Evolutionary conservation across 2,113 vertebrate species (phyloP).

Genomic region (Epinephelus cyanopodus): DNA sequence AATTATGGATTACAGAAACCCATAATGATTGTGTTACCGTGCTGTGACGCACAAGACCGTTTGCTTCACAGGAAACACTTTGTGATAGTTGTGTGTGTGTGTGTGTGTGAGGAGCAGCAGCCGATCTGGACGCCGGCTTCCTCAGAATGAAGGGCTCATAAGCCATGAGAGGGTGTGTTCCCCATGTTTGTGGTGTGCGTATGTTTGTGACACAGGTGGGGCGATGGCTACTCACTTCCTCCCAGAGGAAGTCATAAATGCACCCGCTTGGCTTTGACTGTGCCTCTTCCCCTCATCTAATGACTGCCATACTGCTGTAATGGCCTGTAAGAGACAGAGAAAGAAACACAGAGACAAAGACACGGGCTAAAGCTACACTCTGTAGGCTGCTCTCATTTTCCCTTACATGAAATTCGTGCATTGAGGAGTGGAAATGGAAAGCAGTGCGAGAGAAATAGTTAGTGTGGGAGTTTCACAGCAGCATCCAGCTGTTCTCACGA

Average conservation of each 20-base stretch:
- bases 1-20: constrained; percentile 80
- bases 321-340: constrained; percentile 43
- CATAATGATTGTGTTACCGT: constrained; percentile 72
- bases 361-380: constrained; percentile 3
- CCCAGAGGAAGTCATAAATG: constrained; percentile 93
- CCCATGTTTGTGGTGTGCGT: constrained; percentile 64
- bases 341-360: constrained; percentile 26
- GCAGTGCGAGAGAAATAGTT: constrained; percentile 51
- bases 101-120: background rate
- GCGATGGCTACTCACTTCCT: constrained; percentile 89
- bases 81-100: constrained; percentile 46
- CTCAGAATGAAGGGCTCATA: constrained; percentile 46
- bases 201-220: constrained; percentile 87
- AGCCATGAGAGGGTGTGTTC: constrained; percentile 52
- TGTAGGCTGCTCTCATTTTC: constrained; percentile 11
- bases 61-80: constrained; percentile 58
- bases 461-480: constrained; percentile 69
- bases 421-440: constrained; percentile 37
- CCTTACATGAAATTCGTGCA: constrained; percentile 11
- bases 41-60: constrained; percentile 67
- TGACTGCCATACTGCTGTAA: constrained; percentile 84
- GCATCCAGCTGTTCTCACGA: constrained; percentile 73
- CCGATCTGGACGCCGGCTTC: constrained; percentile 33
- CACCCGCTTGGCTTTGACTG: constrained; percentile 86
- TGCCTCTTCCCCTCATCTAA: constrained; percentile 82